Conservation (phyloP, 2,113 vertebrate species). For the Candoia aspera region DNA sequence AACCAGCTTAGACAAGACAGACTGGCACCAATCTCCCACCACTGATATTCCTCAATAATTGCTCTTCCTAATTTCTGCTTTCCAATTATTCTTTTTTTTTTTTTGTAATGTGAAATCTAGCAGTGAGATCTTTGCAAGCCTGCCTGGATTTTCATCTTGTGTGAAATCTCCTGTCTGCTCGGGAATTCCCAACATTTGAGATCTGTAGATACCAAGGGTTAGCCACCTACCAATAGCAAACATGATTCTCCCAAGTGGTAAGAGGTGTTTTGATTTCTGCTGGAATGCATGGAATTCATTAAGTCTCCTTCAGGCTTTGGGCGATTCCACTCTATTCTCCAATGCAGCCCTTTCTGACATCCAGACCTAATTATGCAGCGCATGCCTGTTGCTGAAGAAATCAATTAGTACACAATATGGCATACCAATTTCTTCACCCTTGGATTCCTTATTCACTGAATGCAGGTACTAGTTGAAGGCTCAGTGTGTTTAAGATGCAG, state of each 20-base stretch:
- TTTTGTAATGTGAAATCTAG: background rate
- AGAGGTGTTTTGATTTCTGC: constrained; percentile 52
- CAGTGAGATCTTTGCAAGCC: constrained; percentile 20
- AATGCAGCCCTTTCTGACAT: background rate
- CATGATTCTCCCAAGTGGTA: constrained; percentile 34
- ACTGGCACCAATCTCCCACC: background rate
- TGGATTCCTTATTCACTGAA: background rate
- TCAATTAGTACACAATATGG: constrained; percentile 3
- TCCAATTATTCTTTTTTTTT: background rate
- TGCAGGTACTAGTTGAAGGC: background rate
- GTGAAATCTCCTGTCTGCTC: constrained; percentile 13
- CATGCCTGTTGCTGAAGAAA: background rate
- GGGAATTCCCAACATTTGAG: constrained; percentile 45
- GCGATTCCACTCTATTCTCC: background rate
- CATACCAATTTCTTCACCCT: background rate
- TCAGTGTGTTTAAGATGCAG: background rate
- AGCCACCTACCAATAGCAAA: constrained; percentile 37
- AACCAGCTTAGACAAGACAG: background rate
- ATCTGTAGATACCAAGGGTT: constrained; percentile 46
- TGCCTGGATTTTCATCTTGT: constrained; percentile 50
- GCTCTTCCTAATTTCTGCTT: background rate
- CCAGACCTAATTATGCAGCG: constrained; percentile 3
- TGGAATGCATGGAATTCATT: constrained; percentile 45
- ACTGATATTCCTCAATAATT: background rate
- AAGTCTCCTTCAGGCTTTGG: constrained; percentile 32